These are phyloP conservation scores for Neoarius graeffei DNA, from an alignment of 2,113 vertebrate genomes.

Conservation along the genomic window DNA sequence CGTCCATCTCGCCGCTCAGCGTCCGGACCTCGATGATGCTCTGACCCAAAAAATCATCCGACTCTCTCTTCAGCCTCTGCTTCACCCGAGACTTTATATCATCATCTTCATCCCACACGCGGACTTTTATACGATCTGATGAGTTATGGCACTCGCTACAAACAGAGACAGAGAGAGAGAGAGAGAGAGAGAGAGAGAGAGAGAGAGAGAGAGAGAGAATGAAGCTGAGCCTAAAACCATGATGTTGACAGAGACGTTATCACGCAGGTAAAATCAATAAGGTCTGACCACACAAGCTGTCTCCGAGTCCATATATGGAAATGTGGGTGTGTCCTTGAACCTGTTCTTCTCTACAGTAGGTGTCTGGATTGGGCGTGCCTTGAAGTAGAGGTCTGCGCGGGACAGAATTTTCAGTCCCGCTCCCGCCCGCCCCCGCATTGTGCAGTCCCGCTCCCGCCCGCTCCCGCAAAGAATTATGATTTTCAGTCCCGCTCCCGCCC, in stretches of 20 bases:
- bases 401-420: too few relatives aligned
- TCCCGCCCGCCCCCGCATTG: too few relatives aligned
- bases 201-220: neutral
- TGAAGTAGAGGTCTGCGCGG: too few relatives aligned
- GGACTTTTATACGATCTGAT: slow-evolving; percentile 93
- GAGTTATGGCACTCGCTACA: slow-evolving; percentile 94
- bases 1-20: slow-evolving; percentile 97
- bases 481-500: too few relatives aligned
- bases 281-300: neutral
- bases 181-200: neutral
- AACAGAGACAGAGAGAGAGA: slow-evolving; percentile 11
- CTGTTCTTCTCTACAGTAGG: neutral
- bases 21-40: slow-evolving; percentile 98
- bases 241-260: neutral
- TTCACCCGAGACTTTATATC: slow-evolving; percentile 97
- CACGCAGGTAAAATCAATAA: neutral
- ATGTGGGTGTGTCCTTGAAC: neutral
- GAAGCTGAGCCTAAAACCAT: neutral
- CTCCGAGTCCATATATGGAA: neutral
- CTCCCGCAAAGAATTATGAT: too few relatives aligned
- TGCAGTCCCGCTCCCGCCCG: too few relatives aligned
- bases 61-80: slow-evolving; percentile 95
- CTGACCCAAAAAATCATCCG: slow-evolving; percentile 95
- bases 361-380: neutral
- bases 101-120: slow-evolving; percentile 96